A percentile compares a stretch with the other conserved stretches of the same genome.
These are phyloP conservation scores for Zaprionus africanus DNA, from an alignment of 1,140 invertebrate species.

Conservation along the genomic window DNA sequence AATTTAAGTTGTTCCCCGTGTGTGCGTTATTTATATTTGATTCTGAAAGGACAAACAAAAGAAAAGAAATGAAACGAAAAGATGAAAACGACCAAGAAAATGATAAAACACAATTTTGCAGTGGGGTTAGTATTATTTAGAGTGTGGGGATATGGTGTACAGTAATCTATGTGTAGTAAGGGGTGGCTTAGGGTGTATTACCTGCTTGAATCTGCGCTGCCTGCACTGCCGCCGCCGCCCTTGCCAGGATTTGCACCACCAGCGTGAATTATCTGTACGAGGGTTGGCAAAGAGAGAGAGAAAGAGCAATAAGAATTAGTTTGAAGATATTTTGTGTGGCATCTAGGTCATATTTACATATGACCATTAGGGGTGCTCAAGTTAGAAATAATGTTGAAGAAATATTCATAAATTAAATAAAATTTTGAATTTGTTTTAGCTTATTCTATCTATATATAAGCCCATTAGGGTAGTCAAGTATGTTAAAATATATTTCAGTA, in stretches of 20 bases:
- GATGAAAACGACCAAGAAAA: constrained; percentile 61
- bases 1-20: constrained; percentile 31
- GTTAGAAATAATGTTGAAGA: background rate
- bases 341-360: constrained; percentile 12
- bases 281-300: constrained; percentile 20
- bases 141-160: background rate
- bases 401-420: background rate
- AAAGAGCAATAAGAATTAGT: constrained; percentile 20
- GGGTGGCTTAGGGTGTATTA: constrained; percentile 38
- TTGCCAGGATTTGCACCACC: constrained; percentile 62
- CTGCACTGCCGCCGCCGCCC: constrained; percentile 43
- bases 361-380: background rate
- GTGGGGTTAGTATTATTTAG: constrained; percentile 7
- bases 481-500: too few species aligned
- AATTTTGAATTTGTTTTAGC: too few species aligned
- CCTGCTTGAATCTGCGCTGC: constrained; percentile 74
- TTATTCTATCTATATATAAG: too few species aligned
- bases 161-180: background rate
- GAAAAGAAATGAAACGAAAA: constrained; percentile 51
- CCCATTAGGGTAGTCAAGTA: too few species aligned
- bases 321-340: constrained; percentile 15
- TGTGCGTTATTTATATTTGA: constrained; percentile 66
- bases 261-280: constrained; percentile 82
- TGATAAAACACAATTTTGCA: constrained; percentile 33
- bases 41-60: constrained; percentile 72